A percentile compares a stretch with the other conserved stretches of the same genome.
These are phyloP conservation scores for Microchirus variegatus DNA, from an alignment of 2,797 vertebrate species.

Conservation along the genomic window DNA sequence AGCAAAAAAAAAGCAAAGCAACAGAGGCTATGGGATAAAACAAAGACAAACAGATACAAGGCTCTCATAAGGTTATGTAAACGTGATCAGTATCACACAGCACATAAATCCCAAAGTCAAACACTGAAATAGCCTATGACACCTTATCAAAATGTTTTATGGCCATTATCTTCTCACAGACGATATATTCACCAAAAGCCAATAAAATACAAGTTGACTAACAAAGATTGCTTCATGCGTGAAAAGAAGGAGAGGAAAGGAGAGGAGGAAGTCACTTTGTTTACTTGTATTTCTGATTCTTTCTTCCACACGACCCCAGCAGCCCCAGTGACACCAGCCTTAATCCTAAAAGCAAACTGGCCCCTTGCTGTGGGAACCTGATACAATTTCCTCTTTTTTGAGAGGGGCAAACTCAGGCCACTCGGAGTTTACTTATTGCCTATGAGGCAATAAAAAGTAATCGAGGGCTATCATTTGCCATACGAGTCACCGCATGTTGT, in stretches of 20 bases:
- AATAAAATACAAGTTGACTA: constrained; percentile 63
- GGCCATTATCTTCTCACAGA: constrained; percentile 62
- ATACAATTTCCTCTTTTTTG: constrained; percentile 87
- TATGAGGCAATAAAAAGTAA: constrained; percentile 88
- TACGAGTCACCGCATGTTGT: constrained; percentile 81
- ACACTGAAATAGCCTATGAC: constrained; percentile 53
- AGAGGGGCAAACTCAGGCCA: constrained; percentile 67
- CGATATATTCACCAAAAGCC: constrained; percentile 47
- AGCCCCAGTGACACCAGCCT: constrained; percentile 76
- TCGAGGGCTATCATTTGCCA: constrained; percentile 83
- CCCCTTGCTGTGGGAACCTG: constrained; percentile 89
- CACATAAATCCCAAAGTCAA: constrained; percentile 62
- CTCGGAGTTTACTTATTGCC: constrained; percentile 84
- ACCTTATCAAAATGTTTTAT: constrained; percentile 72
- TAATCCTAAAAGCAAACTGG: constrained; percentile 87
- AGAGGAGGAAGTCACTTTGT: constrained; percentile 53
- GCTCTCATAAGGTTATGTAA: constrained; percentile 15
- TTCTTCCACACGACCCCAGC: constrained; percentile 84
- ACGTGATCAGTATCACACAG: constrained; percentile 18
- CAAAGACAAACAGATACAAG: constrained; percentile 12
- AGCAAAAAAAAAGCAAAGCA: background rate
- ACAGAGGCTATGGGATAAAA: background rate
- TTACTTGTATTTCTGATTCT: constrained; percentile 60
- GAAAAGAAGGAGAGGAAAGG: constrained; percentile 26
- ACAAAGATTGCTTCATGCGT: constrained; percentile 42